Evolutionary conservation across 2,888 invertebrate species (phyloP).

Genomic region (Amphiduros pacificus): DNA sequence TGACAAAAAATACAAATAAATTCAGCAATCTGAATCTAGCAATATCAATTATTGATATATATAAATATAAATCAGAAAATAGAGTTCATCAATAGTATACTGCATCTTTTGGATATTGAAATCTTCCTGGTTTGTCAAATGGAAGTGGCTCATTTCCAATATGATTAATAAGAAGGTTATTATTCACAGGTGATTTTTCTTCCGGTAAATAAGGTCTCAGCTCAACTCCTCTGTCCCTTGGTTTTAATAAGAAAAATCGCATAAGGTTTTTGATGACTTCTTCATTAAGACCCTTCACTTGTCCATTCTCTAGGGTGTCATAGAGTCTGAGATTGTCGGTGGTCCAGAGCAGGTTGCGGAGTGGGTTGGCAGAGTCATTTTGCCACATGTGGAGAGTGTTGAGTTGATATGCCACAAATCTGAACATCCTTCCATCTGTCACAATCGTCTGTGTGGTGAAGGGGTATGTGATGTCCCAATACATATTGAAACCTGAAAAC

Average conservation of each 20-base stretch:
- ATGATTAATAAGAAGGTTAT: conserved; percentile 22
- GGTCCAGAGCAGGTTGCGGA: conserved; percentile 80
- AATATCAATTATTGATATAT: too few species aligned
- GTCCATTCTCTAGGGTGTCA: conserved; percentile 68
- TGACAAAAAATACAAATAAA: too few species aligned
- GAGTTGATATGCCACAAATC: conserved; percentile 87
- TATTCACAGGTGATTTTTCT: conserved; percentile 40
- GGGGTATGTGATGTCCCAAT: conserved; percentile 88
- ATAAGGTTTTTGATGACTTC: conserved; percentile 74
- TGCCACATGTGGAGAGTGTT: conserved; percentile 75
- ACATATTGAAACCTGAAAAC: conserved; percentile 78
- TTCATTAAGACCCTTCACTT: conserved; percentile 73
- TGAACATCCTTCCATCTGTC: conserved; percentile 85
- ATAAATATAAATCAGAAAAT: too few species aligned
- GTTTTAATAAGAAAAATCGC: conserved; percentile 68
- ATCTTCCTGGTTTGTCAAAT: conserved; percentile 24
- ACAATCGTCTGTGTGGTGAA: conserved; percentile 84
- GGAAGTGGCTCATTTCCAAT: conserved; percentile 23
- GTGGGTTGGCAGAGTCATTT: conserved; percentile 65
- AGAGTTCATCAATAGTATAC: too few species aligned
- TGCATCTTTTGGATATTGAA: conserved; percentile 29
- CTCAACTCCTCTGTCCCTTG: conserved; percentile 62
- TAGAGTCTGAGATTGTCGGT: conserved; percentile 74
- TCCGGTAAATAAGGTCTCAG: conserved; percentile 75
- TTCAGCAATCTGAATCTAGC: too few species aligned